phyloP scores from a whole-genome alignment of 2,888 invertebrate species.

The Phragmatobia fuliginosa region DNA sequence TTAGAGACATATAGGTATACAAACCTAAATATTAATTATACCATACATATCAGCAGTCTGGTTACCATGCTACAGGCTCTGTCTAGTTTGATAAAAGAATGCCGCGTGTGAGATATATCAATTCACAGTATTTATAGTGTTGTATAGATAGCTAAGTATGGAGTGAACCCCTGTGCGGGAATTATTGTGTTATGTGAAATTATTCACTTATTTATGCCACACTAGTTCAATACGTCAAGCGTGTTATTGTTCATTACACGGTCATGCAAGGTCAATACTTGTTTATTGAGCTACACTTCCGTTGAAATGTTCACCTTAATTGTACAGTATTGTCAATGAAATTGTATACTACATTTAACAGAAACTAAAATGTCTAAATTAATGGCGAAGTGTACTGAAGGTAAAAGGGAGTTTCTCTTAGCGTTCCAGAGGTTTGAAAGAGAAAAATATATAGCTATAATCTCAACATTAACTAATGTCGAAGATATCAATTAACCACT shows the following conservation, averaged over 20 bases:
- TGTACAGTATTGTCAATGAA: constrained; percentile 17
- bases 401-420: not conserved
- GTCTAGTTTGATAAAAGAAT: no score
- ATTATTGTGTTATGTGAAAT: not conserved
- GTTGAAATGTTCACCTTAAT: constrained; percentile 50
- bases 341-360: not conserved
- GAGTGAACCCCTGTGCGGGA: not conserved
- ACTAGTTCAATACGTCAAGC: constrained; percentile 44
- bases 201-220: constrained; percentile 24
- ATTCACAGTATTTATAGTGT: no score
- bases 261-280: constrained; percentile 60
- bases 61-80: no score
- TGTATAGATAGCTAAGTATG: not conserved
- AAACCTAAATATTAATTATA: no score
- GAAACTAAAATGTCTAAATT: not conserved
- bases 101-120: no score
- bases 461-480: not conserved
- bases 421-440: not conserved
- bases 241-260: constrained; percentile 56
- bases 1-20: no score
- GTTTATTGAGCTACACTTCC: constrained; percentile 63
- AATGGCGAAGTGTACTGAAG: not conserved
- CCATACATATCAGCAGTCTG: no score
- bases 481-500: not conserved
- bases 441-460: not conserved